Evolutionary conservation across 2,888 invertebrate species (phyloP).

Genomic region (Xanthorhoe designata): DNA sequence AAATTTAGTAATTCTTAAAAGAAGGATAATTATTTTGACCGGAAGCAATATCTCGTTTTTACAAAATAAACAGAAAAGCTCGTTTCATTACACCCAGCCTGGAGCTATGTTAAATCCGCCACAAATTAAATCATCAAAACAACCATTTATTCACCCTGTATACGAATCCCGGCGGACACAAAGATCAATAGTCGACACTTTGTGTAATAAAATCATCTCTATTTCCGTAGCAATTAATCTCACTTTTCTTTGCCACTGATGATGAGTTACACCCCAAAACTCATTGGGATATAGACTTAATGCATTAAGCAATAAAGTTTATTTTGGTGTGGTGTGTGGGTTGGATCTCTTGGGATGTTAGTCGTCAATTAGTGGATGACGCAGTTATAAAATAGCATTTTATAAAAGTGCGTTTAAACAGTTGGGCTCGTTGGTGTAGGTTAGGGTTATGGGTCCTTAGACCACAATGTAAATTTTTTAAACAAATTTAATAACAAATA

Average conservation of each 20-base stretch:
- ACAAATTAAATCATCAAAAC: slow-evolving; percentile 42
- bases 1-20: neutral
- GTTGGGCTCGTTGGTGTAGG: slow-evolving; percentile 43
- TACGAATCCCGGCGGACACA: slow-evolving; percentile 58
- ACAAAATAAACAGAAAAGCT: slow-evolving; percentile 17
- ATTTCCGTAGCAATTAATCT: slow-evolving; percentile 40
- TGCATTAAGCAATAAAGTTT: slow-evolving; percentile 38
- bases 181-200: slow-evolving; percentile 54
- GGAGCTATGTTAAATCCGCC: slow-evolving; percentile 30
- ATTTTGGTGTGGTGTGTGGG: slow-evolving; percentile 41
- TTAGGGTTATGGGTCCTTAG: slow-evolving; percentile 31
- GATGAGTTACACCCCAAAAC: slow-evolving; percentile 30
- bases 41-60: slow-evolving; percentile 10
- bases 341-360: slow-evolving; percentile 50
- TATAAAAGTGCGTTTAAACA: slow-evolving; percentile 51
- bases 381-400: slow-evolving; percentile 53
- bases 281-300: slow-evolving; percentile 40
- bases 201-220: slow-evolving; percentile 47
- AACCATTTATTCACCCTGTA: slow-evolving; percentile 56
- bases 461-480: no score
- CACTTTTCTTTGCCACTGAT: slow-evolving; percentile 42
- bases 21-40: neutral
- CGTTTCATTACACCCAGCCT: slow-evolving; percentile 21
- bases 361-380: slow-evolving; percentile 65
- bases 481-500: no score